A percentile compares a stretch with the other conserved stretches of the same genome.
Conservation (phyloP, 2,888 invertebrate genomes). For the Hydrotaea cyrtoneurina region DNA sequence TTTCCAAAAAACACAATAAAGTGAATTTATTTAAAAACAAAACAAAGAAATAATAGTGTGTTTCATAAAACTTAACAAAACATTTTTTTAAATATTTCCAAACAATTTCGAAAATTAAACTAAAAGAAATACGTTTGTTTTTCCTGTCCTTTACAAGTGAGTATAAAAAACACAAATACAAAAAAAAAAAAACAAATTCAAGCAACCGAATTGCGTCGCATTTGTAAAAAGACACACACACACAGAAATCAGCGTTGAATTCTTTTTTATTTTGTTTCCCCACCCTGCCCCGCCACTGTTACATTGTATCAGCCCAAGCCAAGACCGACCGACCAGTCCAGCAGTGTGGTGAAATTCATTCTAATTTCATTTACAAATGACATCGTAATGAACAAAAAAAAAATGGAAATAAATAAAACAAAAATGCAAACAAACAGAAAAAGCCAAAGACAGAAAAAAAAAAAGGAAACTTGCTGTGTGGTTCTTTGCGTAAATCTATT, state of each 20-base stretch:
- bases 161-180: slow-evolving; percentile 17
- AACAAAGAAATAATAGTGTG: too few species aligned
- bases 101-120: not conserved
- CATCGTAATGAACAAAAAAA: too few species aligned
- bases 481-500: not conserved
- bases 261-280: slow-evolving; percentile 11
- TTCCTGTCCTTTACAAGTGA: slow-evolving; percentile 39
- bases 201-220: slow-evolving; percentile 60
- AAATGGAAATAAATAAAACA: not conserved
- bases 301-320: not conserved
- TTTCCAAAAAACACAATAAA: not conserved
- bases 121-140: not conserved
- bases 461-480: not conserved
- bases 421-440: not conserved
- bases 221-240: slow-evolving; percentile 42
- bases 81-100: too few species aligned
- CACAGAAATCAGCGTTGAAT: not conserved
- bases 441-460: not conserved
- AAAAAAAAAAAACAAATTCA: slow-evolving; percentile 55
- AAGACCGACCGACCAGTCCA: not conserved
- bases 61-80: too few species aligned
- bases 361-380: slow-evolving; percentile 1
- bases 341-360: slow-evolving; percentile 20
- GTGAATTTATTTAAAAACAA: not conserved
- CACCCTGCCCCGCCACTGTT: not conserved